Base-by-base conservation (phyloP, 64 coral and sea anemone species). In the Pocillopora verrucosa region DNA sequence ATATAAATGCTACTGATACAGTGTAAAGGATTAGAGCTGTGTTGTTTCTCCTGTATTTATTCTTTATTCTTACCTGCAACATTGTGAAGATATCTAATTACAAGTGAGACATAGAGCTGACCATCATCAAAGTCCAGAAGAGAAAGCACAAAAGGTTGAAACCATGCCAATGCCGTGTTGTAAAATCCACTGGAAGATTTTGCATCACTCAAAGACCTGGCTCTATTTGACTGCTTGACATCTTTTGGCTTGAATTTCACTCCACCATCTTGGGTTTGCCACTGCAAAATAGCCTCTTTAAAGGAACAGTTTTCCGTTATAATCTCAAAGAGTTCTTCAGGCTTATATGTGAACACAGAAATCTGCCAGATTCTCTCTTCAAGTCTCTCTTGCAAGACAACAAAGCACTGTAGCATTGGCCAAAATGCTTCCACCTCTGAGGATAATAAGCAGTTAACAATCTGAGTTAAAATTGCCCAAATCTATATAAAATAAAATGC, bases 131-230 rank as follows among this genome's bases (percentile, higher is more conserved):
- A 92, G 22, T 79, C 90, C 70, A 92, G 83, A 36, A 92, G 19
- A 17, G 90, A 92, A 30, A 73, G 13, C 17, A 92, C 90, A 73
- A 92, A 92, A 24, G 90, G 82, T 17, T 79, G n/a, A 20, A 92
- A 92, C 90, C 90, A 92, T 2, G 73, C 83, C 61, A 92, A 59
- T 9, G 90, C 75, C 59, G 75, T 78, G 68, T 72, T 84, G 19
- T 84, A 72, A 36, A 57, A 70, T 57, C 20, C 11, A 16, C 78
- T 69, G 22, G 19, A 69, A 24, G 20, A 22, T 69, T 69, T 69
- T n/a, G 65, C 24, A 11, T n/a, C 24, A 26, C 58, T 61, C 15
- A 59, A 80, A 80, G 4, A 16, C 56, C 59, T 61, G 14, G 26
- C 25, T 70, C 36, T 70, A 3, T 37, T 15, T 5, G 34, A 84